Evolutionary conservation across 2,888 invertebrate genomes (phyloP), one percentile per base, ranked within the genome.

Genomic region (Rhingia campestris): DNA sequence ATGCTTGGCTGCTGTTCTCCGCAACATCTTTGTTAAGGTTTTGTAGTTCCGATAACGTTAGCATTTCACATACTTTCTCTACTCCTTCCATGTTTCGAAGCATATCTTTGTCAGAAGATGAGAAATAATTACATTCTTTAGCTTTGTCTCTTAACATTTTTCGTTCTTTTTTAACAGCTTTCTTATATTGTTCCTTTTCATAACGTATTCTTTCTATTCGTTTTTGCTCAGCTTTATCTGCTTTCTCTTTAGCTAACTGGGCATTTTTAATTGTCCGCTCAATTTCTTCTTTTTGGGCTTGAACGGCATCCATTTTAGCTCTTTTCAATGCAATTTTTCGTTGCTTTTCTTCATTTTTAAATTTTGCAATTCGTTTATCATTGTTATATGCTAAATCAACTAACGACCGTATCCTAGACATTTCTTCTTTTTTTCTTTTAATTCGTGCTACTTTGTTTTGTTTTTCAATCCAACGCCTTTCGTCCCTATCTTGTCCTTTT

Each of bases 381-480:
- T 96, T 95, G 86, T 95, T 94, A 91, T 99, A 99, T 0, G 99
- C 98, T 90, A 97, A 93, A 89, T 99, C 99, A 61, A 99, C 98
- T 69, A 99, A 92, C 54, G 94, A 94, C 10, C 99, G 93, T 87
- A 99, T 96, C 87, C 99, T 93, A 0, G 96, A 93, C 95, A 97
- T 97, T 93, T 99, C 99, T 90, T 99, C 99, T 91, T 99, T 99
- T 92, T 99, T 98, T 89, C 97, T 94, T 89, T 98, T 96, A 41
- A 97, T 95, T 56, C 99, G 93, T 6, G 97, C 97, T 1, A 94
- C 95, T 93, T 98, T 98, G 91, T 99, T 99, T 91, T 98, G 97
- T 92, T 98, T 99, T 90, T 99, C 99, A 89, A 99, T 99, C 96
- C 98, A 99, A 85, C 98, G 94, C 54, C 99, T 93, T 92, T 99